A percentile compares a stretch with the other conserved stretches of the same genome.
phyloP scores from a whole-genome alignment of 2,113 vertebrate genomes.

The Tragelaphus scriptus region DNA sequence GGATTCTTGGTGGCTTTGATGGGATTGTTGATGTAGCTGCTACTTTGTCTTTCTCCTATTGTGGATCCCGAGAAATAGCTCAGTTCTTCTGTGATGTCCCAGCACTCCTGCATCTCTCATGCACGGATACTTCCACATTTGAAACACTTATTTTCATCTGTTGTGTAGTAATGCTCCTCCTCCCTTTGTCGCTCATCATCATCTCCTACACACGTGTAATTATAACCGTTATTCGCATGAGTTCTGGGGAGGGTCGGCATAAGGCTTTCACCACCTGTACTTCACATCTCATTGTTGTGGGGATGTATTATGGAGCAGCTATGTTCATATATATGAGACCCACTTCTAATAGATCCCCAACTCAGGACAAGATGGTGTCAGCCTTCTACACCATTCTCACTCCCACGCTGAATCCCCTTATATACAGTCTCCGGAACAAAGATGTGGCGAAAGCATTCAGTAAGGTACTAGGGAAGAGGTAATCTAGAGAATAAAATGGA shows the following conservation, averaged over 20 bases:
- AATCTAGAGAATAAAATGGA: not conserved
- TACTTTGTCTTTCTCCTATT: not conserved
- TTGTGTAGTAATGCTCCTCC: not conserved
- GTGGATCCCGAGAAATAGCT: not conserved
- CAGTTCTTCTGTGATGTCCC: slow-evolving; percentile 40
- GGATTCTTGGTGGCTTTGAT: not conserved
- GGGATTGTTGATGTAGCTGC: not conserved
- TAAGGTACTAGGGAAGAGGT: not conserved
- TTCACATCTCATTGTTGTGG: not conserved
- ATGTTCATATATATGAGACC: slow-evolving; percentile 14
- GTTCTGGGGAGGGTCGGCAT: not conserved
- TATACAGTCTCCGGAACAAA: not conserved
- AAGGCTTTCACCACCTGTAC: slow-evolving; percentile 10
- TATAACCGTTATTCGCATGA: not conserved
- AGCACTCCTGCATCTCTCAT: slow-evolving; percentile 13
- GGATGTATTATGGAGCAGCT: slow-evolving; percentile 20
- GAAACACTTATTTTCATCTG: fast-evolving
- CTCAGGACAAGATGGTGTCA: not conserved
- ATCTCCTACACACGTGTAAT: not conserved
- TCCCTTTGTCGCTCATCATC: not conserved
- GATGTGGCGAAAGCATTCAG: not conserved
- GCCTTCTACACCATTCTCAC: slow-evolving; percentile 15
- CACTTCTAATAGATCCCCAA: not conserved
- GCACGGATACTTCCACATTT: not conserved
- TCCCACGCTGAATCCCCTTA: not conserved